phyloP scores from a whole-genome alignment of 2,797 vertebrate genomes.

The Thaleichthys pacificus region DNA sequence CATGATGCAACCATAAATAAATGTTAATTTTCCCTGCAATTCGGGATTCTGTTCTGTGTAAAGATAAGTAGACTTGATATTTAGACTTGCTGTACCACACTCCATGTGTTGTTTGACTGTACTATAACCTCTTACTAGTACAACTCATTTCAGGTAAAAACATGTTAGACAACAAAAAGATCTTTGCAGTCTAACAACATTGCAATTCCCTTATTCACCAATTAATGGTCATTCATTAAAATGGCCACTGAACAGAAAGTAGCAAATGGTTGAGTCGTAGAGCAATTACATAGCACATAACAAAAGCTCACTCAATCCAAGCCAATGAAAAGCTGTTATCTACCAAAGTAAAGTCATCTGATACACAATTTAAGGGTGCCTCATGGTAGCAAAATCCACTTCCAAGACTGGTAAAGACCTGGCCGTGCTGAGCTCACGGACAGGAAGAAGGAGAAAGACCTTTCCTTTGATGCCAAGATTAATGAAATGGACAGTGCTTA shows the following conservation, averaged over 20 bases:
- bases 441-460: background rate
- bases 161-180: background rate
- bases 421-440: background rate
- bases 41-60: background rate
- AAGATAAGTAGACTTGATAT: background rate
- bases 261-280: background rate
- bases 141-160: background rate
- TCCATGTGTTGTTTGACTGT: no score
- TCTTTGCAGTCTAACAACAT: background rate
- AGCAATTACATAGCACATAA: background rate
- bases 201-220: background rate
- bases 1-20: background rate
- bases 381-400: no score
- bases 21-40: background rate
- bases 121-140: background rate
- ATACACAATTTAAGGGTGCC: background rate
- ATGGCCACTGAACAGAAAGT: no score
- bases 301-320: background rate
- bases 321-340: background rate
- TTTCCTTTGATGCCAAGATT: background rate
- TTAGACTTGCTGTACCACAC: background rate
- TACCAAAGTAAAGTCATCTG: background rate
- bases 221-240: background rate
- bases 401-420: background rate
- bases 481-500: background rate